phyloP scores from a whole-genome alignment of 2,888 invertebrate species.

The Drosophila neonasuta region DNA sequence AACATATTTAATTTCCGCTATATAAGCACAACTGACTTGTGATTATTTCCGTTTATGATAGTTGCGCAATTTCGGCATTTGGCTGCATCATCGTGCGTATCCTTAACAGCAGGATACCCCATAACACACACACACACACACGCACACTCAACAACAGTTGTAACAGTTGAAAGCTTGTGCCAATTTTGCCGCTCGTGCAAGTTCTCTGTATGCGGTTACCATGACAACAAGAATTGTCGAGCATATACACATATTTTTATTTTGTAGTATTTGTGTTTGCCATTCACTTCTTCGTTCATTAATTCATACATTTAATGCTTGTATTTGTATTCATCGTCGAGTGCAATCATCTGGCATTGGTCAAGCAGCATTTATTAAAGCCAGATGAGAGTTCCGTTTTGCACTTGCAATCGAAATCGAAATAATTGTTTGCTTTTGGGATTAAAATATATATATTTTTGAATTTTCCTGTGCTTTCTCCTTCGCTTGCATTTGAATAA shows the following conservation, averaged over 20 bases:
- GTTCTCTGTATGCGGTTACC: conserved; percentile 9
- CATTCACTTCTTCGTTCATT: conserved; percentile 4
- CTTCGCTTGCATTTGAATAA: conserved; percentile 53
- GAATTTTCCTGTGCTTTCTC: conserved; percentile 12
- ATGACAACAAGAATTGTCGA: conserved; percentile 20
- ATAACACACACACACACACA: conserved; percentile 5
- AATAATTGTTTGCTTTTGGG: conserved; percentile 26
- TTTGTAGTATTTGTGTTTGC: conserved; percentile 1
- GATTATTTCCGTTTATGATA: conserved; percentile 58
- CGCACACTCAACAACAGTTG: conserved; percentile 1
- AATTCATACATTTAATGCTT: conserved; percentile 20
- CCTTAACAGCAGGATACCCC: conserved; percentile 23
- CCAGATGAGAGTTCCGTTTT: not conserved
- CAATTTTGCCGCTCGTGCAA: conserved; percentile 29
- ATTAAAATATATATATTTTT: conserved; percentile 19
- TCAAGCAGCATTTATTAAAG: conserved; percentile 1
- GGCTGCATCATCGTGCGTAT: conserved; percentile 38
- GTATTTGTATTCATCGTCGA: conserved; percentile 26
- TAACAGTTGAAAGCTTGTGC: conserved; percentile 25
- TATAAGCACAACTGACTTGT: conserved; percentile 56
- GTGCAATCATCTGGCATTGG: not conserved
- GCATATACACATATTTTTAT: not conserved
- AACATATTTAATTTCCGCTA: conserved; percentile 50
- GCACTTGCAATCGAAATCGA: conserved; percentile 10
- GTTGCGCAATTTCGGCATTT: conserved; percentile 33